Percentiles rank a stretch among this genome's conserved stretches.
These are phyloP conservation scores for Dendrolimus kikuchii DNA, from an alignment of 1,140 invertebrate genomes.

Conservation along the genomic window DNA sequence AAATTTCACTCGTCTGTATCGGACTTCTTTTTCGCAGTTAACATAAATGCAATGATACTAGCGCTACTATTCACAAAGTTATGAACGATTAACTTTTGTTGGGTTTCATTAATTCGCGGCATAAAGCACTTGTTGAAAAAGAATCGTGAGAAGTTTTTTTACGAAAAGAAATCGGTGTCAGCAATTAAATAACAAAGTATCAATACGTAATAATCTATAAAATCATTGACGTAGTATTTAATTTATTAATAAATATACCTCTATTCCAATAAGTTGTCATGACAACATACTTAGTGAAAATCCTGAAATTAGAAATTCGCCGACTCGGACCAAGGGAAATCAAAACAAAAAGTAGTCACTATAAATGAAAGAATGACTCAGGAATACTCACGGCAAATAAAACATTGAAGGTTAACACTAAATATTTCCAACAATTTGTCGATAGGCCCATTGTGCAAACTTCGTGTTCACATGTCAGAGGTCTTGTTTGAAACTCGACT, in stretches of 20 bases:
- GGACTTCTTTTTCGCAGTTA: slow-evolving; percentile 1
- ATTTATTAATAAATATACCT: background rate
- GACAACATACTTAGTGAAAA: slow-evolving; percentile 33
- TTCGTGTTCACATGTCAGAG: slow-evolving; percentile 53
- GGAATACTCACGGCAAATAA: slow-evolving; percentile 58
- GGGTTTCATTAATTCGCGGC: slow-evolving; percentile 4
- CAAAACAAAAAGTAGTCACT: slow-evolving; percentile 27
- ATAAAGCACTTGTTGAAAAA: slow-evolving; percentile 18
- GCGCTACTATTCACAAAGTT: slow-evolving; percentile 19
- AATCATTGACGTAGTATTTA: background rate
- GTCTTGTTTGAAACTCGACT: slow-evolving; percentile 43
- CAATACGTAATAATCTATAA: too few relatives aligned
- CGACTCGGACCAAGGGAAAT: slow-evolving; percentile 35
- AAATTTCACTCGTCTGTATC: slow-evolving; percentile 2
- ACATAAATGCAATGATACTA: slow-evolving; percentile 12
- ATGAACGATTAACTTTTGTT: background rate
- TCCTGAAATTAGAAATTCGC: slow-evolving; percentile 9
- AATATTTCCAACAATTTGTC: slow-evolving; percentile 68
- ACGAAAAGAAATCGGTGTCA: slow-evolving; percentile 11
- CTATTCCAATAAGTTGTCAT: slow-evolving; percentile 40
- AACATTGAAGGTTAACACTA: slow-evolving; percentile 64
- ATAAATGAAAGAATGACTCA: slow-evolving; percentile 25
- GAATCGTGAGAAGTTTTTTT: slow-evolving; percentile 3
- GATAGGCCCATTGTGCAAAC: slow-evolving; percentile 57
- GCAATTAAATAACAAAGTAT: background rate